Evolutionary conservation across 35 echinoderm and acorn worm species (phyloP), one percentile per base, ranked within the genome.

Genomic region (Heliocidaris tuberculata): DNA sequence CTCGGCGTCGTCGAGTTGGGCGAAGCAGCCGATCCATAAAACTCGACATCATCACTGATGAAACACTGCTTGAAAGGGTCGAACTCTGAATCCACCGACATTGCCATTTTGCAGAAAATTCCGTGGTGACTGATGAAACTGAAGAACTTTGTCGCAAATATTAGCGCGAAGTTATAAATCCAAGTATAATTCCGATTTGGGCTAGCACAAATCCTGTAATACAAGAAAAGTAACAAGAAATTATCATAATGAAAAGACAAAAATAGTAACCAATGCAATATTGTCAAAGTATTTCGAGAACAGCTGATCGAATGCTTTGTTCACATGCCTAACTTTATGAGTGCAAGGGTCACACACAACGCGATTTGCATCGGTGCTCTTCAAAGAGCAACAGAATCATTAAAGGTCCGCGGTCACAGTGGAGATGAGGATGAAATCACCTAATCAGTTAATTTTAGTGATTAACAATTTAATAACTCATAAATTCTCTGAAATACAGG

Each of bases 1-100:
- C 98, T 96, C 16, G 98, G 98, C 31, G 97, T 95, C 5, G 98
- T 94, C 42, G 96, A 30, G 60, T 92, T 95, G 8, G 90, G 48
- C 4, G 93, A 60, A 27, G 92, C 85, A 30, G 52, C 47, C 47
- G 91, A 93, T 17, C 91, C 91, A 7, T 93, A 93, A 27, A 93
- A 93, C 49, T 93, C 91, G 47, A 93, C 91, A n/a, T 93, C 91
- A 13, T 30, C 48, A 27, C n/a, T 93, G 16, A 93, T 59, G 91
- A 93, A 93, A 59, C 91, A 93, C 50, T 93, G 91, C 50, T 93
- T 93, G 27, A 93, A 93, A 2, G 91, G 91, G 50, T 93, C 91
- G 50, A 93, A 93, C 31, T 93, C 91, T 2, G 91, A 50, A 7
- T 93, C 91, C 48, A 93, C 47, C 7, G 50, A 24, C 47, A 52